Percentiles rank a stretch among this genome's conserved stretches.
Evolutionary conservation across 2,113 vertebrate species (phyloP).

Genomic region (Sus scrofa): T2T-Sscrofa CM000818.6:111758501-111759000

Average conservation of each 20-base stretch:
- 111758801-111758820: neutral
- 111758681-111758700: neutral
- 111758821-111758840: neutral
- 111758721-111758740: neutral
- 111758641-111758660: neutral
- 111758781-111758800: neutral
- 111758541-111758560: fast-evolving
- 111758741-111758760: neutral
- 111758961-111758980: neutral
- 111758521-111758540: neutral
- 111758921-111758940: neutral
- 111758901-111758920: neutral
- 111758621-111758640: neutral
- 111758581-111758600: fast-evolving
- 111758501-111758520: neutral
- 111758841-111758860: too few relatives aligned
- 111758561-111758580: neutral
- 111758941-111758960: neutral
- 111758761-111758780: neutral
- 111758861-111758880: neutral
- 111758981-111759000: neutral
- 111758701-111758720: neutral
- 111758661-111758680: neutral
- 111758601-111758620: neutral
- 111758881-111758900: neutral